Evolutionary conservation across 2,113 vertebrate genomes (phyloP), one percentile per base, ranked within the genome.

Genomic region (Melanerpes formicivorus): DNA sequence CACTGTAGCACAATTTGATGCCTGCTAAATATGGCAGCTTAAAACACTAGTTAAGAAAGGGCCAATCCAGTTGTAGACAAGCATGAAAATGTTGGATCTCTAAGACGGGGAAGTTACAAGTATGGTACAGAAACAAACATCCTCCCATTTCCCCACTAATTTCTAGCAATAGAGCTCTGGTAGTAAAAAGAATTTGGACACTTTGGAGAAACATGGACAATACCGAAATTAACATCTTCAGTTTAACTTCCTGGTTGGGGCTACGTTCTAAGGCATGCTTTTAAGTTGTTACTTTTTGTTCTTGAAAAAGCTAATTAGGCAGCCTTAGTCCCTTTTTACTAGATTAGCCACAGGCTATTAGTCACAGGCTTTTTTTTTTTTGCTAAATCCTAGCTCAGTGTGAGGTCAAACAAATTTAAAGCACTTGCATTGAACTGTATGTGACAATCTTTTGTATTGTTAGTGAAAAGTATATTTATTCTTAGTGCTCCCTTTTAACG

Each of bases 281-380:
- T 27, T 71, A 63, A 48, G 40, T 73, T 65, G 30, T 75, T 88
- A 21, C 50, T 54, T 72, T 88, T 85, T 76, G 30, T 81, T 88
- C 5, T 9, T 65, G 29, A 66, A 72, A 78, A 60, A 46, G 26
- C 73, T 94, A 65, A 81, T 90, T 95, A 90, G 62, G 18, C 71
- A 59, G 37, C 65, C 65, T 5, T 18, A 84, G 83, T 73, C 66
- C 80, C 63, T 50, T 58, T 46, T 79, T 95, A 63, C 44, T 72
- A 62, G 83, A 91, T 93, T 91, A 93, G 79, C 82, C 52, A 62
- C 71, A 88, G 77, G 73, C 78, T 90, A 15, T 90, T 91, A 93
- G 69, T 90, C 60, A 88, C 37, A 78, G 73, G 26, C 29, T 22
- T 72, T 75, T 90, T 50, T 50, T 92, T 34, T 40, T 40, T 77